phyloP scores from a whole-genome alignment of 2,797 vertebrate species.

The Coracias cyanogaster region DNA sequence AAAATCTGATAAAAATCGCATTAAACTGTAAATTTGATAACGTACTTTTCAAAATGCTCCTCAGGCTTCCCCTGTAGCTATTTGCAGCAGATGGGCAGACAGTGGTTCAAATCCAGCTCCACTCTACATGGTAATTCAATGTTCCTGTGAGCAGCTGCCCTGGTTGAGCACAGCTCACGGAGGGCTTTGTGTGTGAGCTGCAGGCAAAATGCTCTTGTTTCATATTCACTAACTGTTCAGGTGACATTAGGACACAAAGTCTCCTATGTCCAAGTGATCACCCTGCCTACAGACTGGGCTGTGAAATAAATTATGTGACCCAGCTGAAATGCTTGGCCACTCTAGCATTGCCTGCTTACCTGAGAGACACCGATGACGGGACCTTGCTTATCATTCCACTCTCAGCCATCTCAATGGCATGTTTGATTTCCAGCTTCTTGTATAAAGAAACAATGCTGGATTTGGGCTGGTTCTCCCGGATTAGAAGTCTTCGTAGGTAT shows the following conservation, averaged over 20 bases:
- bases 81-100: not conserved
- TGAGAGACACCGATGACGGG: slow-evolving; percentile 85
- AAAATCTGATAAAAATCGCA: not conserved
- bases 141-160: not conserved
- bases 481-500: slow-evolving; percentile 90
- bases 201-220: not conserved
- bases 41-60: not conserved
- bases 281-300: not conserved
- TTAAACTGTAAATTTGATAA: not conserved
- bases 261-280: not conserved
- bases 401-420: slow-evolving; percentile 95
- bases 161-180: fast-evolving
- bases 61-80: not conserved
- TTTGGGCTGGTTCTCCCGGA: slow-evolving; percentile 90
- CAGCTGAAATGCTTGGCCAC: not conserved
- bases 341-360: slow-evolving; percentile 76
- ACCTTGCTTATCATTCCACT: slow-evolving; percentile 89
- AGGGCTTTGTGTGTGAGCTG: not conserved
- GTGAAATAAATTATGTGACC: not conserved
- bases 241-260: not conserved
- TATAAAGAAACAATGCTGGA: slow-evolving; percentile 96
- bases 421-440: slow-evolving; percentile 97
- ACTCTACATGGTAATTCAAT: fast-evolving
- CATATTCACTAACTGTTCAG: not conserved
- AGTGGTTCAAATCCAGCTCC: not conserved